These are phyloP conservation scores for Engystomops pustulosus DNA, from an alignment of 2,113 vertebrate species.

Conservation along the genomic window DNA sequence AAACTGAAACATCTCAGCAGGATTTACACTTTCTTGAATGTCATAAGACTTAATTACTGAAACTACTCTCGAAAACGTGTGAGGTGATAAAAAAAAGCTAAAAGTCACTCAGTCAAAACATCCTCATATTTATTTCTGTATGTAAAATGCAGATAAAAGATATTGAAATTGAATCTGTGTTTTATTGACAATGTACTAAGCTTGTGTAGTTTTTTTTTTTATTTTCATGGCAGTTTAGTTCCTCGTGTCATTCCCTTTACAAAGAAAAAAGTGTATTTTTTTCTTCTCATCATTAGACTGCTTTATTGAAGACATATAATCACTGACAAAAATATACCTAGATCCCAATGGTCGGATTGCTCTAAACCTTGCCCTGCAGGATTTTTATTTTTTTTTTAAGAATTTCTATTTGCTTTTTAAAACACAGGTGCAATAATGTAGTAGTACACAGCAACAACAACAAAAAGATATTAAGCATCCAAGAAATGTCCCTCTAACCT, in stretches of 20 bases:
- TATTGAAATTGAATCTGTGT: not conserved
- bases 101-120: slow-evolving; percentile 61
- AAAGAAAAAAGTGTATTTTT: not conserved
- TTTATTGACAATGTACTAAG: slow-evolving; percentile 24
- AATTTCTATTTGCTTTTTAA: too few relatives aligned
- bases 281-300: not conserved
- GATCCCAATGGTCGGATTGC: too few relatives aligned
- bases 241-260: not conserved
- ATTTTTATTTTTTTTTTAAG: too few relatives aligned
- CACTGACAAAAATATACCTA: too few relatives aligned
- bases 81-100: slow-evolving; percentile 68
- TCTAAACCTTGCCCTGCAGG: too few relatives aligned
- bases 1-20: slow-evolving; percentile 77
- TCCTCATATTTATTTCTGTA: slow-evolving; percentile 71
- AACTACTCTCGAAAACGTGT: slow-evolving; percentile 63
- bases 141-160: slow-evolving; percentile 59
- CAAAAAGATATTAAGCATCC: too few relatives aligned
- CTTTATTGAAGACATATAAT: not conserved
- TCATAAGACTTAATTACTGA: slow-evolving; percentile 77
- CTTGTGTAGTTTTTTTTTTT: too few relatives aligned
- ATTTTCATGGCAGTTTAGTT: not conserved
- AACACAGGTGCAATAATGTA: too few relatives aligned
- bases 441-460: too few relatives aligned
- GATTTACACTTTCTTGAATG: slow-evolving; percentile 73
- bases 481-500: too few relatives aligned